Evolutionary conservation across 1,140 invertebrate species (phyloP).

Genomic region (Drosophila auraria): DNA sequence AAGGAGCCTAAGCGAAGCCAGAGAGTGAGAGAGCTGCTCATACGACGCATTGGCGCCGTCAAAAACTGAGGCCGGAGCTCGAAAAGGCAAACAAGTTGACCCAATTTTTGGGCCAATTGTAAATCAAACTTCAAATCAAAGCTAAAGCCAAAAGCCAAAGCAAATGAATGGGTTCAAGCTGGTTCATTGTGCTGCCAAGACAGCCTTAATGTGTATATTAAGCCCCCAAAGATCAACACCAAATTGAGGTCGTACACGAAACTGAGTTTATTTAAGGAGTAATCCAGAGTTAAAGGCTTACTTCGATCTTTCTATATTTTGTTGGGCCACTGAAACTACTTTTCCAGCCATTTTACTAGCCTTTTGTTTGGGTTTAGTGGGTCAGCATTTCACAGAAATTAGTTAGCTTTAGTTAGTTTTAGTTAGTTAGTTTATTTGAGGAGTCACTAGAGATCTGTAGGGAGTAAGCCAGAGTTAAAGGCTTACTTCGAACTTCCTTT

Average conservation of each 20-base stretch:
- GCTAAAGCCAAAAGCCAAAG: conserved; percentile 7
- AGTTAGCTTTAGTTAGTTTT: neutral
- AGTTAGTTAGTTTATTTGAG: too few relatives aligned
- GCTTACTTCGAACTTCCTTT: neutral
- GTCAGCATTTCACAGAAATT: conserved; percentile 4
- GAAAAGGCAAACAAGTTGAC: conserved; percentile 44
- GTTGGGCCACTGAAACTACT: neutral
- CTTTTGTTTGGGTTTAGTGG: neutral
- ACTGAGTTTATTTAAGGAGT: neutral
- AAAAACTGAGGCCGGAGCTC: conserved; percentile 27
- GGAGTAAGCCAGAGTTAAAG: too few relatives aligned
- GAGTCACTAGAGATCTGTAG: too few relatives aligned
- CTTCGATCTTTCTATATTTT: neutral
- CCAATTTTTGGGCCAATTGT: conserved; percentile 46
- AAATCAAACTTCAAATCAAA: conserved; percentile 49
- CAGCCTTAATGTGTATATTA: conserved; percentile 5
- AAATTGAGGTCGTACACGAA: neutral
- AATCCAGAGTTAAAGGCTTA: too few relatives aligned
- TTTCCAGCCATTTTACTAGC: neutral
- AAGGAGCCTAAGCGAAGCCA: conserved; percentile 19
- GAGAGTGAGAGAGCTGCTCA: conserved; percentile 51
- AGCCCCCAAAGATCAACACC: conserved; percentile 3
- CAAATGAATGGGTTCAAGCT: neutral
- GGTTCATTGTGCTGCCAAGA: neutral
- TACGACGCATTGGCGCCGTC: conserved; percentile 65